Percentiles rank a stretch among this genome's conserved stretches.
phyloP scores from a whole-genome alignment of 2,888 invertebrate species.

The Rhingia rostrata region DNA sequence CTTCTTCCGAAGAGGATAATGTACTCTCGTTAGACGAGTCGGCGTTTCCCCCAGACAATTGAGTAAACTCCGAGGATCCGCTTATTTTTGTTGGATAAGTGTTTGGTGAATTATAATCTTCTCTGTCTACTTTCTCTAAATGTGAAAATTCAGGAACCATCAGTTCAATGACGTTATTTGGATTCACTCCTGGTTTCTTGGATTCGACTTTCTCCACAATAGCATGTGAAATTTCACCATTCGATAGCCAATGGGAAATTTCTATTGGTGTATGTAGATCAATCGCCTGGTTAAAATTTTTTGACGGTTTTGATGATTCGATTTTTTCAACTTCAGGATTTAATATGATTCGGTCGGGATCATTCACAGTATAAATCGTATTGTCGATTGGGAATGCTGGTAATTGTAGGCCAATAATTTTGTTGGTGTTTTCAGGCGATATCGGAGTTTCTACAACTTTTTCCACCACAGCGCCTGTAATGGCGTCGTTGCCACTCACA shows the following conservation, averaged over 20 bases:
- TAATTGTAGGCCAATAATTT: too few species aligned
- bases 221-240: neutral
- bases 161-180: slow-evolving; percentile 1
- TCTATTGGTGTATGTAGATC: neutral
- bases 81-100: too few species aligned
- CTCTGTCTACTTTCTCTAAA: too few species aligned
- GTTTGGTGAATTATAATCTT: too few species aligned
- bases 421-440: too few species aligned
- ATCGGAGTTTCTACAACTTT: too few species aligned
- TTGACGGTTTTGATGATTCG: neutral
- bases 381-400: too few species aligned
- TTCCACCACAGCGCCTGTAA: neutral
- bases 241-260: neutral
- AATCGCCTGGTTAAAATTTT: neutral
- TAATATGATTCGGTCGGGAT: too few species aligned
- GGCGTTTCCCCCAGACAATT: too few species aligned
- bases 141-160: neutral
- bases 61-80: too few species aligned
- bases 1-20: neutral
- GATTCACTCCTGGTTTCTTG: neutral
- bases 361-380: too few species aligned
- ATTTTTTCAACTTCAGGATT: neutral
- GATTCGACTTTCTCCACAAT: slow-evolving; percentile 1
- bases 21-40: too few species aligned
- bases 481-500: neutral